phyloP scores from a whole-genome alignment of 2,113 vertebrate genomes.

The Oophaga pumilio region DNA sequence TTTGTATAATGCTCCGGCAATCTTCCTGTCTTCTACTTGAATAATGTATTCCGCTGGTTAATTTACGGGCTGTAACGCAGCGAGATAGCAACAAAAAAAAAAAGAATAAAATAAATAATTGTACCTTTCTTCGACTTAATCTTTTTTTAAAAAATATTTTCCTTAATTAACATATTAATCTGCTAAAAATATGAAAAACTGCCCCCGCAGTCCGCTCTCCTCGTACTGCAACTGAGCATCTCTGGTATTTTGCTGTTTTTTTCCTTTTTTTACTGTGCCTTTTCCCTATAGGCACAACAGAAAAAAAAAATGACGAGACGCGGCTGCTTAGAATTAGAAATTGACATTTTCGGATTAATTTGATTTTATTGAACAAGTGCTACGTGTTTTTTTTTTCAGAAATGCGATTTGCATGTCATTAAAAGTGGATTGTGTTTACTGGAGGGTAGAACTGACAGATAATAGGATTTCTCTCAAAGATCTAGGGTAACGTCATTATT shows the following conservation, averaged over 20 bases:
- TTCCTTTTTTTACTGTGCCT: neutral
- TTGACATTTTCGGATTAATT: slow-evolving; percentile 63
- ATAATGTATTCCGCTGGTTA: slow-evolving; percentile 62
- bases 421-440: slow-evolving; percentile 27
- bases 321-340: slow-evolving; percentile 58
- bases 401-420: slow-evolving; percentile 59
- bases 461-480: slow-evolving; percentile 2
- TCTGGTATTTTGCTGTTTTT: slow-evolving; percentile 65
- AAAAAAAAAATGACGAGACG: slow-evolving; percentile 51
- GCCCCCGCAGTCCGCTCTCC: slow-evolving; percentile 64
- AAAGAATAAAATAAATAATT: slow-evolving; percentile 65
- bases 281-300: slow-evolving; percentile 39
- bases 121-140: slow-evolving; percentile 69
- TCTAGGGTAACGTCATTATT: neutral
- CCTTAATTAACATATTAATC: slow-evolving; percentile 71
- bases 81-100: slow-evolving; percentile 22
- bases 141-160: slow-evolving; percentile 61
- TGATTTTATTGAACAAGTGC: slow-evolving; percentile 59
- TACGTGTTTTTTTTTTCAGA: neutral
- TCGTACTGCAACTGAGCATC: slow-evolving; percentile 63
- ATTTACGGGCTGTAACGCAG: slow-evolving; percentile 64
- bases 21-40: slow-evolving; percentile 55
- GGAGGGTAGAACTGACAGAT: slow-evolving; percentile 3
- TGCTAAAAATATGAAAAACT: slow-evolving; percentile 66
- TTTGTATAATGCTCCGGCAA: slow-evolving; percentile 65